phyloP scores from a whole-genome alignment of 1,140 invertebrate species.

The Anagrus nilaparvatae region DNA sequence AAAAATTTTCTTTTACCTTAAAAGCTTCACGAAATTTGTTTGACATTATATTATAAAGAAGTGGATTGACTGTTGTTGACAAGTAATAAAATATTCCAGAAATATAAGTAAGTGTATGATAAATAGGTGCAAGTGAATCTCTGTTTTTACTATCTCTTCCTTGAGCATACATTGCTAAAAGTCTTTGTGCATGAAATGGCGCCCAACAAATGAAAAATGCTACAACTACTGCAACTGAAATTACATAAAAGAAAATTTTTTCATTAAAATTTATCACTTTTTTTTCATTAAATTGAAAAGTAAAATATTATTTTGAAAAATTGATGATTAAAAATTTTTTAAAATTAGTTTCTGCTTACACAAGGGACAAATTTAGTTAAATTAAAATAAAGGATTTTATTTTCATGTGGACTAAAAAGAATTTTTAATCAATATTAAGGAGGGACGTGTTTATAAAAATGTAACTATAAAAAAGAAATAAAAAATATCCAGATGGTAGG shows the following conservation, averaged over 20 bases:
- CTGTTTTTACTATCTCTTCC: slow-evolving; percentile 24
- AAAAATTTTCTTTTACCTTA: slow-evolving; percentile 47
- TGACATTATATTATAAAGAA: slow-evolving; percentile 82
- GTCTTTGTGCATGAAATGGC: slow-evolving; percentile 82
- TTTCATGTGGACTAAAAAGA: too few species aligned
- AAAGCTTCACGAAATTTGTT: slow-evolving; percentile 77
- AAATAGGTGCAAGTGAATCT: slow-evolving; percentile 42
- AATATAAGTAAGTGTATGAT: slow-evolving; percentile 53
- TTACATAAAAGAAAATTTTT: slow-evolving; percentile 10
- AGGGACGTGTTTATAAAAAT: too few species aligned
- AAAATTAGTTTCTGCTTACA: not conserved
- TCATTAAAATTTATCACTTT: too few species aligned
- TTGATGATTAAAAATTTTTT: not conserved
- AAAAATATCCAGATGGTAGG: too few species aligned
- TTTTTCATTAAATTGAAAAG: not conserved
- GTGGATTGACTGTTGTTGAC: slow-evolving; percentile 69
- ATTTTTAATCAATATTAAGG: too few species aligned
- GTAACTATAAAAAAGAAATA: too few species aligned
- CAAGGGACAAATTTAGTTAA: not conserved
- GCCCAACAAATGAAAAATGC: slow-evolving; percentile 94
- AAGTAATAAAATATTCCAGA: slow-evolving; percentile 64
- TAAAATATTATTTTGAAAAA: not conserved
- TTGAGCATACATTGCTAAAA: slow-evolving; percentile 61
- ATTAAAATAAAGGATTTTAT: too few species aligned
- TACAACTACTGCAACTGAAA: slow-evolving; percentile 83